These are phyloP conservation scores for Bryconaethiops microstoma DNA, from an alignment of 2,797 vertebrate genomes.

Conservation along the genomic window DNA sequence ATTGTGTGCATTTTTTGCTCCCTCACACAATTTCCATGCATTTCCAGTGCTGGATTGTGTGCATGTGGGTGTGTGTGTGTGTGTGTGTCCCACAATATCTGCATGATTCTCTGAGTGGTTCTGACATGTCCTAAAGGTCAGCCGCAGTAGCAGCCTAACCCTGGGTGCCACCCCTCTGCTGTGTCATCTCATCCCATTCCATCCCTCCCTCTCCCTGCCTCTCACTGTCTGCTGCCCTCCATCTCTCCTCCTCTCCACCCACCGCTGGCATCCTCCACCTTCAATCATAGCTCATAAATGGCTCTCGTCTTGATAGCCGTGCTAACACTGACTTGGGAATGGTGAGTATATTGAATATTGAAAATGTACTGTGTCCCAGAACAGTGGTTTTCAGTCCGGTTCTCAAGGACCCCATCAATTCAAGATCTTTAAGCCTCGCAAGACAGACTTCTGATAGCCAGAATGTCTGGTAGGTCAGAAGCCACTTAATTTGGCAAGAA, in stretches of 20 bases:
- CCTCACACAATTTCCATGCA: not conserved
- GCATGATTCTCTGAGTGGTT: slow-evolving; percentile 68
- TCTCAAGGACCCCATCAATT: not conserved
- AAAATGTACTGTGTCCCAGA: not conserved
- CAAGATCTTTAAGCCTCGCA: not conserved
- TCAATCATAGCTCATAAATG: slow-evolving; percentile 47
- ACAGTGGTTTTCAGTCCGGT: not conserved
- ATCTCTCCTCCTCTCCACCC: slow-evolving; percentile 26
- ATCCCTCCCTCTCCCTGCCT: slow-evolving; percentile 50
- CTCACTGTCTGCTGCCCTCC: slow-evolving; percentile 51
- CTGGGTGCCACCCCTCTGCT: slow-evolving; percentile 64
- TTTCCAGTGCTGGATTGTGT: not conserved
- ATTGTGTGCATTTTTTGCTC: not conserved
- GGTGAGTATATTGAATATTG: slow-evolving; percentile 39
- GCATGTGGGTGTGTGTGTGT: slow-evolving; percentile 12
- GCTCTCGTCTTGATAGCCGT: slow-evolving; percentile 36
- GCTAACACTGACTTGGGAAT: slow-evolving; percentile 28
- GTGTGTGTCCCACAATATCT: slow-evolving; percentile 63
- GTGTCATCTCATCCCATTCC: slow-evolving; percentile 59
- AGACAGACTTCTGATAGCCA: not conserved
- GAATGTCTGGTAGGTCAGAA: not conserved
- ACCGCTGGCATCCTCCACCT: slow-evolving; percentile 48
- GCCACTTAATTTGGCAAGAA: not conserved
- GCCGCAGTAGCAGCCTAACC: slow-evolving; percentile 72
- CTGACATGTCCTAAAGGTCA: slow-evolving; percentile 75